Percentiles rank a stretch among this genome's conserved stretches.
Conservation (phyloP, 2,888 invertebrate species). For the Lepidochrysops patricia region DNA sequence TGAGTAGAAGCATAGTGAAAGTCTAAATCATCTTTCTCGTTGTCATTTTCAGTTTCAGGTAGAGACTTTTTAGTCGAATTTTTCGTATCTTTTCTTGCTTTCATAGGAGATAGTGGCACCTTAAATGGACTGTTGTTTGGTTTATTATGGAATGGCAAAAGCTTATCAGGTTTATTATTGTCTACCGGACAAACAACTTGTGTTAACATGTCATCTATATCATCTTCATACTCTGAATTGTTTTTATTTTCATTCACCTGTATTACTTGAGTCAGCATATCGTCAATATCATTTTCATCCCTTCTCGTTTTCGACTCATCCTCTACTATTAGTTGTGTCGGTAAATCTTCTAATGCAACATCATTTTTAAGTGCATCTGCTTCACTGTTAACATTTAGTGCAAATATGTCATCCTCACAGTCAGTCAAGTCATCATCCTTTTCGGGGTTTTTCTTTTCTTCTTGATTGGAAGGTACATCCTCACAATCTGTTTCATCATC, state of each 20-base stretch:
- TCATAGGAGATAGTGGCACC: conserved; percentile 45
- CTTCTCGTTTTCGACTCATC: conserved; percentile 12
- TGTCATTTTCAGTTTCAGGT: conserved; percentile 16
- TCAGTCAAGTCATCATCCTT: conserved; percentile 38
- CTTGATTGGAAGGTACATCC: conserved; percentile 21
- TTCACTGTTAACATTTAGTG: conserved; percentile 2
- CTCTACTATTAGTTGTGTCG: conserved; percentile 28
- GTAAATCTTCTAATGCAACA: conserved; percentile 27
- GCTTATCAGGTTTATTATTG: conserved; percentile 9
- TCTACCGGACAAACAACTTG: conserved; percentile 31
- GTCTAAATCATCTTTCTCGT: conserved; percentile 36
- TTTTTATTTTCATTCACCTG: neutral
- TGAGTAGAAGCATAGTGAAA: conserved; percentile 46
- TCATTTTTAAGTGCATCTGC: conserved; percentile 14
- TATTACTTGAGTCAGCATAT: conserved; percentile 33
- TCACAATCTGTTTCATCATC: conserved; percentile 47
- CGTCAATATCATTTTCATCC: conserved; percentile 24
- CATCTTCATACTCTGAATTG: neutral
- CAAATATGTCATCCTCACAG: conserved; percentile 34
- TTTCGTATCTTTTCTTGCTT: conserved; percentile 36
- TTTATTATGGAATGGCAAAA: neutral
- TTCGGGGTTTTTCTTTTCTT: neutral
- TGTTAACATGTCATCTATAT: conserved; percentile 34
- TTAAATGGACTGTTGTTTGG: conserved; percentile 37
- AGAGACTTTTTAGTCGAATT: conserved; percentile 14